Conservation (phyloP, 2,888 invertebrate genomes). For the Acrobasis repandana region DNA sequence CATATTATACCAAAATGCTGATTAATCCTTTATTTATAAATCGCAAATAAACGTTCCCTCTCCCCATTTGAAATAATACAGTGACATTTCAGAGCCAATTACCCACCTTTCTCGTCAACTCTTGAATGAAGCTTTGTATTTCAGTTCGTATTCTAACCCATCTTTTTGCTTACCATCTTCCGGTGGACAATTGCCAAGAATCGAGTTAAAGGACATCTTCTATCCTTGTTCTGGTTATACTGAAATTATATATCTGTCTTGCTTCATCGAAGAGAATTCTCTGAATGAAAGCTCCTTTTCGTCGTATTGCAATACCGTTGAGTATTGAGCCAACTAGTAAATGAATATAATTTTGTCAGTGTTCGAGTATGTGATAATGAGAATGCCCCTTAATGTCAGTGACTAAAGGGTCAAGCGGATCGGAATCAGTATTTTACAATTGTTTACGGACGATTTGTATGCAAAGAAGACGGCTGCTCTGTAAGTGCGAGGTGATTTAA, state of each 20-base stretch:
- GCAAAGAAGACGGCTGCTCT: constrained; percentile 17
- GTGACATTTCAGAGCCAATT: constrained; percentile 63
- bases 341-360: constrained; percentile 72
- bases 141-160: constrained; percentile 63
- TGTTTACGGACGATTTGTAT: constrained; percentile 18
- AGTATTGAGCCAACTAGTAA: constrained; percentile 68
- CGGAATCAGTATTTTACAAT: constrained; percentile 12
- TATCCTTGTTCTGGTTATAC: constrained; percentile 42
- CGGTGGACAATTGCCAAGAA: constrained; percentile 82
- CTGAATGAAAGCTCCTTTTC: constrained; percentile 75
- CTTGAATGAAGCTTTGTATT: constrained; percentile 77
- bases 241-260: constrained; percentile 48
- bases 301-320: constrained; percentile 75
- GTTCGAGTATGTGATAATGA: constrained; percentile 54
- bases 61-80: constrained; percentile 23
- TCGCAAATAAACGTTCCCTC: constrained; percentile 2
- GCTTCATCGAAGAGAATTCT: constrained; percentile 60
- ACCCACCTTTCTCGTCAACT: constrained; percentile 53
- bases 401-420: constrained; percentile 15
- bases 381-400: constrained; percentile 38
- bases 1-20: background rate
- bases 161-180: constrained; percentile 76
- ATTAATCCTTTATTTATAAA: constrained; percentile 7
- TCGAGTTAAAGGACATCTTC: constrained; percentile 56
- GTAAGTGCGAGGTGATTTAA: constrained; percentile 16